phyloP scores from a whole-genome alignment of 2,797 vertebrate species.

The Valencia hispanica region DNA sequence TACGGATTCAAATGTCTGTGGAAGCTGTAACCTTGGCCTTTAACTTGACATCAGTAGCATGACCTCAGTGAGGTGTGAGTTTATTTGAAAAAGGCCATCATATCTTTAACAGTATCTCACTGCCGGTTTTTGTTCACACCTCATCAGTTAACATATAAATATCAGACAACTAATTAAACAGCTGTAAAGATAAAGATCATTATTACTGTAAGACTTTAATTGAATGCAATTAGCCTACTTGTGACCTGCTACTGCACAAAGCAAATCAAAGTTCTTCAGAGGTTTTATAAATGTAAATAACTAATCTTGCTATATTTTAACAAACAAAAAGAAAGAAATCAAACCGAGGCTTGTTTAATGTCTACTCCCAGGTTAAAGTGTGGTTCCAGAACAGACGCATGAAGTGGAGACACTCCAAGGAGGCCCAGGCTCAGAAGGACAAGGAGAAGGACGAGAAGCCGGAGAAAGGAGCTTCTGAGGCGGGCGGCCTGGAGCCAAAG shows the following conservation, averaged over 20 bases:
- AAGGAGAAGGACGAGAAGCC: conserved; percentile 88
- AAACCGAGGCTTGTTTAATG: not conserved
- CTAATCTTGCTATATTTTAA: not conserved
- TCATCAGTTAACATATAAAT: not conserved
- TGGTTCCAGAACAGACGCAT: conserved; percentile 97
- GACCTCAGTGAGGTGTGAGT: not conserved
- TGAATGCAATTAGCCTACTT: not conserved
- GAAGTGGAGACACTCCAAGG: conserved; percentile 98
- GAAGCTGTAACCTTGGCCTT: not conserved
- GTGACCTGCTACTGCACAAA: not conserved
- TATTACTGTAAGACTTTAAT: not conserved
- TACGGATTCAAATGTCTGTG: not conserved
- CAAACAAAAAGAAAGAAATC: not conserved
- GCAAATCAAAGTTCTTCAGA: too few relatives aligned
- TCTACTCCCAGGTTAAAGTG: conserved; percentile 88
- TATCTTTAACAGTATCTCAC: not conserved
- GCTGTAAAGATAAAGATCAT: not conserved
- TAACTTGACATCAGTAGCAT: not conserved
- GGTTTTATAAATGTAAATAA: not conserved
- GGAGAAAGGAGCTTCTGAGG: conserved; percentile 73
- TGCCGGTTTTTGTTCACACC: not conserved
- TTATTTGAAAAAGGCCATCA: not conserved
- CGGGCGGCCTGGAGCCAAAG: conserved; percentile 74
- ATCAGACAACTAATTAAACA: not conserved
- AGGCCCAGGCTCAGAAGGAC: conserved; percentile 97